Conservation (phyloP, 2,113 vertebrate genomes). For the Nyctereutes procyonoides region DNA sequence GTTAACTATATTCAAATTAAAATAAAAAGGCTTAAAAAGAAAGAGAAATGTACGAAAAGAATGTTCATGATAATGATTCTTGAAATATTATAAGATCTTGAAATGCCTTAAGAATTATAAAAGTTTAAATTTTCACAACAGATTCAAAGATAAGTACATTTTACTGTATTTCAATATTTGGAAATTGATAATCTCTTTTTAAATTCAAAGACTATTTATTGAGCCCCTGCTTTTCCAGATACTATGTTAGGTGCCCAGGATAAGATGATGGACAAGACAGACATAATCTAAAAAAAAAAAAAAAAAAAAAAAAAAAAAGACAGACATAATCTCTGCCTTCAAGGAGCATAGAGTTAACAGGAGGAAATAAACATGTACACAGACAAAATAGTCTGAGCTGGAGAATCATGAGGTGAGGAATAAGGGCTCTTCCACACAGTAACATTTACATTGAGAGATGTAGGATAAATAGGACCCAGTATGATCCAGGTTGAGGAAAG, state of each 20-base stretch:
- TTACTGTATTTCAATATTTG: background rate
- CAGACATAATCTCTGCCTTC: background rate
- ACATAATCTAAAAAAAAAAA: no score
- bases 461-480: background rate
- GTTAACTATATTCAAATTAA: background rate
- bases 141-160: background rate
- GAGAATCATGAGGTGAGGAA: background rate
- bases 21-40: background rate
- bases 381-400: background rate
- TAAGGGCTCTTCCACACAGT: background rate
- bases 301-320: no score
- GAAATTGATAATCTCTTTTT: background rate
- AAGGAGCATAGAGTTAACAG: background rate
- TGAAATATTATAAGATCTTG: constrained; percentile 13
- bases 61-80: background rate
- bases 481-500: background rate
- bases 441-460: background rate
- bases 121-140: background rate
- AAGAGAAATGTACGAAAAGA: background rate
- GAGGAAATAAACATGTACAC: background rate
- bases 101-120: constrained; percentile 13
- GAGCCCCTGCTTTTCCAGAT: background rate
- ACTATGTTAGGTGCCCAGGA: background rate
- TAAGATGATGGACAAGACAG: background rate
- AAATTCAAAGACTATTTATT: constrained; percentile 16